Evolutionary conservation across 2,888 invertebrate genomes (phyloP), one percentile per base, ranked within the genome.

Genomic region (Prenolepis imparis): DNA sequence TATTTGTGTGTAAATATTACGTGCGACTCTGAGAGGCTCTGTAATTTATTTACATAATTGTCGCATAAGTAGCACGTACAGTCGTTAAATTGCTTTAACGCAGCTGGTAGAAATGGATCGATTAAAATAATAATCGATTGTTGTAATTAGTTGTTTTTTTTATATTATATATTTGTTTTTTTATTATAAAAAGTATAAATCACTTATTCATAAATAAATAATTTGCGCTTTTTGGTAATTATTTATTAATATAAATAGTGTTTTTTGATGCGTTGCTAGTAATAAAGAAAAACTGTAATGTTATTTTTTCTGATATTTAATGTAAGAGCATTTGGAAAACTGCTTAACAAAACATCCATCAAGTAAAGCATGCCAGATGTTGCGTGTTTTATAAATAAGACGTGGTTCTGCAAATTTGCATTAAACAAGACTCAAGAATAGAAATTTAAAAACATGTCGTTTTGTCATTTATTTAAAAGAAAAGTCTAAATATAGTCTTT

Each of bases 321-420:
- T 39, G 3, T 39, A 67, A 77, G 67, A 39, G 39, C 28, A 24
- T 67, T 77, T 77, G 77, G 28, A 39, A 67, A 77, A 77, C 67
- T 77, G 77, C 77, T 77, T 67, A 77, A 77, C 52, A 67, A 77
- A 67, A 28, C 39, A 41, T 36, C 67, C 75, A 67, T 67, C 68
- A 39, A 55, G 24, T 39, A 67, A 67, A 77, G 55, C 55, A 67
- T 55, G 55, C 52, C 55, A 77, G 77, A 55, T 77, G 77, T 39
- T 39, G 67, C 77, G 12, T 39, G 28, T 77, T 77, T 55, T 55
- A 52, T 67, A 67, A 77, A 77, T 24, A 39, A 77, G 68, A 67
- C 6, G 52, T 66, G 18, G 52, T 75, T 75, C 2, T 39, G 67
- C 28, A 36, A 55, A 55, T 77, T 77, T 77, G 77, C 67, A 77